These are phyloP conservation scores for Barbus barbus DNA, from an alignment of 2,113 vertebrate genomes.

Conservation along the genomic window DNA sequence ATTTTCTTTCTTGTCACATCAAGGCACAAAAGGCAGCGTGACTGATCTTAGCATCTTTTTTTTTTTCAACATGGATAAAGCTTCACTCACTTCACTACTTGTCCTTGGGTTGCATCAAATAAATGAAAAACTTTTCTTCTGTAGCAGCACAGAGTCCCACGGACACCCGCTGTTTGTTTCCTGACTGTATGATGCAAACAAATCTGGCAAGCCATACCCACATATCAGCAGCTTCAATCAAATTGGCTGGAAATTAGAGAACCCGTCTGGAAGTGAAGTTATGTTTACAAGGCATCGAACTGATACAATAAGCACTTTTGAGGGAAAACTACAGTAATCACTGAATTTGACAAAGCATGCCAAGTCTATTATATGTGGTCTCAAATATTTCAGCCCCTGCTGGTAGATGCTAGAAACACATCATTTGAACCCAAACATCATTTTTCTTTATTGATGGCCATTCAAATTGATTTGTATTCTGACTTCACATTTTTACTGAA, in stretches of 20 bases:
- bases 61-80: neutral
- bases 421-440: neutral
- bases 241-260: neutral
- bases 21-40: neutral
- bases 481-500: neutral
- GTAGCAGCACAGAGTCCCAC: neutral
- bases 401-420: neutral
- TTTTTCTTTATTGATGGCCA: neutral
- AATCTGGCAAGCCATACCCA: neutral
- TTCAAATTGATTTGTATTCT: neutral
- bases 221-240: neutral
- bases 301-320: neutral
- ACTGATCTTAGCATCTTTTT: neutral
- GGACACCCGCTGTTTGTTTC: neutral
- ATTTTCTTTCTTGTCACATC: conserved; percentile 17
- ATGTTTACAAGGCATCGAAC: neutral
- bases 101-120: neutral
- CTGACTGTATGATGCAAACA: neutral
- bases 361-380: neutral
- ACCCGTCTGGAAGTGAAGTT: neutral
- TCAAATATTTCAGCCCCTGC: neutral
- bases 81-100: neutral
- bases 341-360: neutral
- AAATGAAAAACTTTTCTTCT: neutral
- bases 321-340: neutral